Evolutionary conservation across 2,113 vertebrate species (phyloP).

Genomic region (Lepisosteus osseus): DNA sequence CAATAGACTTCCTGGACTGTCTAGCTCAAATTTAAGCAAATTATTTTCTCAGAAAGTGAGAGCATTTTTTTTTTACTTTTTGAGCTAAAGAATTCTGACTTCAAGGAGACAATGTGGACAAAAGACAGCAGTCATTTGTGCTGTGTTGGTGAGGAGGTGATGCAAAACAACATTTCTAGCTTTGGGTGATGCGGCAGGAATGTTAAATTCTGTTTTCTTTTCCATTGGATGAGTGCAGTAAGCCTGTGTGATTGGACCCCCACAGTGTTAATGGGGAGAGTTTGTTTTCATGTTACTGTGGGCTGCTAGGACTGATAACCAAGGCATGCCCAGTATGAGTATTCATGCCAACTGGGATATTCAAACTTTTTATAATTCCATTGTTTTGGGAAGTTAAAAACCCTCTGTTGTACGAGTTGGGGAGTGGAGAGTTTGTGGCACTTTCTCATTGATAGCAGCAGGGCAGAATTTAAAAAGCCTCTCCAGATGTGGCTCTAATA

Average conservation of each 20-base stretch:
- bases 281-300: background rate
- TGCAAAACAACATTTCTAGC: background rate
- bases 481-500: too few relatives aligned
- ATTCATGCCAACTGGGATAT: background rate
- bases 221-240: background rate
- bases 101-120: background rate
- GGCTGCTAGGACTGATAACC: background rate
- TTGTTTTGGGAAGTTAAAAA: background rate
- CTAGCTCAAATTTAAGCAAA: too few relatives aligned
- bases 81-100: background rate
- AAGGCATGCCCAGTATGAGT: background rate
- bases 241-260: background rate
- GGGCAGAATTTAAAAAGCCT: too few relatives aligned
- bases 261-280: background rate
- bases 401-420: too few relatives aligned
- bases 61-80: too few relatives aligned
- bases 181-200: background rate
- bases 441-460: too few relatives aligned
- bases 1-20: too few relatives aligned
- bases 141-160: background rate
- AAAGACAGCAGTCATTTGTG: background rate
- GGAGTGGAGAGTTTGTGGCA: too few relatives aligned
- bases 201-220: slow-evolving; percentile 1
- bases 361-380: background rate
- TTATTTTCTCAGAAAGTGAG: too few relatives aligned